Conservation (phyloP, 2,888 invertebrate genomes). For the Cantharis lateralis region DNA sequence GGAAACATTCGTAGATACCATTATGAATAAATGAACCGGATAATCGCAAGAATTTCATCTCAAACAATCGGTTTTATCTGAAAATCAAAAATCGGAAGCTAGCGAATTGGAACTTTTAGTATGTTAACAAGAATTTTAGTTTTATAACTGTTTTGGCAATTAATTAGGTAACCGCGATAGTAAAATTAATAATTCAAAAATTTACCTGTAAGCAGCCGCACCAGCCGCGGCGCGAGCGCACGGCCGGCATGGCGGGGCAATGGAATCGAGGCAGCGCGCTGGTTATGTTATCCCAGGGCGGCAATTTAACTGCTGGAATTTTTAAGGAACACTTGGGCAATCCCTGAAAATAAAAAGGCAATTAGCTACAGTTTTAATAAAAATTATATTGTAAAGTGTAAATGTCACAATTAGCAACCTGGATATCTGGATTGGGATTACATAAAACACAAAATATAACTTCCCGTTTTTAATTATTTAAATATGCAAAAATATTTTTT, state of each 20-base stretch:
- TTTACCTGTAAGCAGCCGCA: slow-evolving; percentile 86
- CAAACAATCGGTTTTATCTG: neutral
- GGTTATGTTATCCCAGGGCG: slow-evolving; percentile 71
- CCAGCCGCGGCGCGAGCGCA: slow-evolving; percentile 67
- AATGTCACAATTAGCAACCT: neutral
- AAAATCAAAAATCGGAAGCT: too few species aligned
- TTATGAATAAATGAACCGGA: slow-evolving; percentile 13
- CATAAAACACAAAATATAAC: neutral
- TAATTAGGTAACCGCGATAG: too few species aligned
- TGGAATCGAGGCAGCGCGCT: slow-evolving; percentile 64
- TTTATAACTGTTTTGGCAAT: too few species aligned
- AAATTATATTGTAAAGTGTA: neutral
- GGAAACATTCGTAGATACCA: slow-evolving; percentile 1
- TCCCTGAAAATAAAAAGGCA: slow-evolving; percentile 60
- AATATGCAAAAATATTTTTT: neutral
- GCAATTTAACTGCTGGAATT: slow-evolving; percentile 51
- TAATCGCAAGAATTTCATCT: slow-evolving; percentile 3
- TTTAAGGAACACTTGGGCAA: slow-evolving; percentile 70
- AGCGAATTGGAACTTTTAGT: too few species aligned
- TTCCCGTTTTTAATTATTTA: neutral
- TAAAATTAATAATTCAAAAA: slow-evolving; percentile 16
- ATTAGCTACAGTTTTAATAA: neutral
- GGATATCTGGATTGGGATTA: neutral
- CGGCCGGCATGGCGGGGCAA: slow-evolving; percentile 75
- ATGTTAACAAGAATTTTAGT: too few species aligned